Evolutionary conservation across 2,797 vertebrate genomes (phyloP).

Genomic region (Notolepis coatsorum): DNA sequence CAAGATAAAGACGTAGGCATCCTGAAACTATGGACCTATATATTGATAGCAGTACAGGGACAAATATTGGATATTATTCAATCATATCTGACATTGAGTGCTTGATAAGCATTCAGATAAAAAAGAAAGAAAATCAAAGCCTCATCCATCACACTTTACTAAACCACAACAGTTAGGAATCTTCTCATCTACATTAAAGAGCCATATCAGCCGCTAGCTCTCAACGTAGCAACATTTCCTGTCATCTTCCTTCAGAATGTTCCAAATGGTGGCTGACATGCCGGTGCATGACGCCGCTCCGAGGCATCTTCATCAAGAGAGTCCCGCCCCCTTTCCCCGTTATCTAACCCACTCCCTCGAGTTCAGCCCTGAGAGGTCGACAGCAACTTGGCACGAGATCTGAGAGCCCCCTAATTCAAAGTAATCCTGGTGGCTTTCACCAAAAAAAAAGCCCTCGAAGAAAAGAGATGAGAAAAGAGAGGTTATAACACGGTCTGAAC

Average conservation of each 20-base stretch:
- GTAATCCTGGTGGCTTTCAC: conserved; percentile 51
- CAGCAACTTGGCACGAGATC: conserved; percentile 65
- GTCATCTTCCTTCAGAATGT: conserved; percentile 30
- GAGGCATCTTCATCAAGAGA: conserved; percentile 49
- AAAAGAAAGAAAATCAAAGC: conserved; percentile 12
- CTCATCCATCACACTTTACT: conserved; percentile 1
- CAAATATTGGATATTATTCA: background rate
- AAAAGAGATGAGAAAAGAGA: conserved; percentile 3
- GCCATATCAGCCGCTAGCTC: conserved; percentile 15
- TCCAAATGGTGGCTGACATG: conserved; percentile 56
- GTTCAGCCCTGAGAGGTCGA: conserved; percentile 58
- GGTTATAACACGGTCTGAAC: conserved; percentile 17
- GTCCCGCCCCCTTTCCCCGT: conserved; percentile 26
- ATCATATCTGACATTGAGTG: background rate
- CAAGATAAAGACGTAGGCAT: background rate
- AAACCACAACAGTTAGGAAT: conserved; percentile 21
- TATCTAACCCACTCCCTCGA: conserved; percentile 65
- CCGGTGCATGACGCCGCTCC: conserved; percentile 66
- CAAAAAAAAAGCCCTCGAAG: conserved; percentile 16
- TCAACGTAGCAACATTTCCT: conserved; percentile 49
- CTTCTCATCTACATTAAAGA: conserved; percentile 29
- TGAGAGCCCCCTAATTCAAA: conserved; percentile 49
- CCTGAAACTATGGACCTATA: background rate
- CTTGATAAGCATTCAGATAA: conserved; percentile 1
- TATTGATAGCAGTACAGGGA: background rate